Evolutionary conservation across 1,140 invertebrate genomes (phyloP).

Genomic region (Temnothorax curvispinosus): DNA sequence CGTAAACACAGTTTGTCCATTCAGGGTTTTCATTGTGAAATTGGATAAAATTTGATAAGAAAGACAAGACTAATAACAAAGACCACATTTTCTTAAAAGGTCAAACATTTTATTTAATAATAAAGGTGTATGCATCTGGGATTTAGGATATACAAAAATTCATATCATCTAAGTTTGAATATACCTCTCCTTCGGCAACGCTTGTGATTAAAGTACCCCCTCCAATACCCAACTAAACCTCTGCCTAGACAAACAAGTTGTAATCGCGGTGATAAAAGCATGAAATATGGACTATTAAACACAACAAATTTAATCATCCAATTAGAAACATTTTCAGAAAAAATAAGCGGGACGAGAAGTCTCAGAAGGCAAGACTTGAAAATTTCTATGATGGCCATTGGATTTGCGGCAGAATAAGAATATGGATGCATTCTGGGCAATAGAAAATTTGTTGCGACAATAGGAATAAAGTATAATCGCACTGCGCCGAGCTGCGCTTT

Average conservation of each 20-base stretch:
- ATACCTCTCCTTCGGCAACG: slow-evolving; percentile 88
- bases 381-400: slow-evolving; percentile 42
- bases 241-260: slow-evolving; percentile 87
- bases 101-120: slow-evolving; percentile 78
- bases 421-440: slow-evolving; percentile 48
- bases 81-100: slow-evolving; percentile 74
- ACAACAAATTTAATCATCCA: slow-evolving; percentile 64
- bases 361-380: slow-evolving; percentile 67
- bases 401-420: slow-evolving; percentile 13
- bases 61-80: slow-evolving; percentile 69
- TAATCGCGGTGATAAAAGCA: slow-evolving; percentile 77
- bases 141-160: slow-evolving; percentile 77
- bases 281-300: slow-evolving; percentile 62
- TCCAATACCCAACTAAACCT: slow-evolving; percentile 91
- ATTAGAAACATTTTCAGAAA: slow-evolving; percentile 55
- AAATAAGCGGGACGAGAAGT: slow-evolving; percentile 68
- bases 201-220: slow-evolving; percentile 92
- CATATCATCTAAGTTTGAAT: slow-evolving; percentile 72
- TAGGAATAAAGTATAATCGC: slow-evolving; percentile 51
- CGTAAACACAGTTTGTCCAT: slow-evolving; percentile 57
- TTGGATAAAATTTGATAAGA: slow-evolving; percentile 54
- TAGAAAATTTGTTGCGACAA: slow-evolving; percentile 43
- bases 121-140: slow-evolving; percentile 61
- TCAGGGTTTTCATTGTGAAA: slow-evolving; percentile 61
- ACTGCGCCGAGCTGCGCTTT: slow-evolving; percentile 27